Evolutionary conservation across 1,140 invertebrate species (phyloP).

Genomic region (Drosophila lacteicornis): DNA sequence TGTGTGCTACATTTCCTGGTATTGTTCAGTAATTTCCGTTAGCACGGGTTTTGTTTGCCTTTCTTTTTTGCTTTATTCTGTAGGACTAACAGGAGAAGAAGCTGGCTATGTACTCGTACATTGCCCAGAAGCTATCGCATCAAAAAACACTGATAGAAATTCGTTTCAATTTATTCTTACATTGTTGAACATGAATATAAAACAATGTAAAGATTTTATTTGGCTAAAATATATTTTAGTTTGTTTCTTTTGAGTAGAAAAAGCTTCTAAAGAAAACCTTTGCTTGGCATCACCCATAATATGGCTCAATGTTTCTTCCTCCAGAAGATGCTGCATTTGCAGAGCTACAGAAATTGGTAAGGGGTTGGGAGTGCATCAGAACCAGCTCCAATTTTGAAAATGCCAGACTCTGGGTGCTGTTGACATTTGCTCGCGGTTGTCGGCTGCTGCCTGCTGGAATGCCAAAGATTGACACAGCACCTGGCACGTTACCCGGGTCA

Average conservation of each 20-base stretch:
- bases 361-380: neutral
- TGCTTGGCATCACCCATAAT: neutral
- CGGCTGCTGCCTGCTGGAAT: conserved; percentile 26
- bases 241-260: neutral
- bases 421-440: conserved; percentile 49
- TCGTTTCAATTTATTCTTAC: neutral
- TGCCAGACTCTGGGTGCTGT: conserved; percentile 42
- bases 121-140: neutral
- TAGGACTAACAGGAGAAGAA: conserved; percentile 3
- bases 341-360: conserved; percentile 16
- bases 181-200: no score
- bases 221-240: neutral
- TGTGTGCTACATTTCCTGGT: conserved; percentile 67
- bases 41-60: conserved; percentile 44
- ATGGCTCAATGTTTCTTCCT: neutral
- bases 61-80: conserved; percentile 14
- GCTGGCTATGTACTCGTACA: neutral
- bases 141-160: conserved; percentile 1
- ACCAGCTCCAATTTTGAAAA: conserved; percentile 15
- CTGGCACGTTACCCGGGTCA: conserved; percentile 53
- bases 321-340: conserved; percentile 13
- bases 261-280: neutral
- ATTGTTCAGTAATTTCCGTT: conserved; percentile 78
- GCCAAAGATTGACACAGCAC: conserved; percentile 60
- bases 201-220: neutral